These are phyloP conservation scores for Speoplatyrhinus poulsoni DNA, from an alignment of 2,113 vertebrate genomes.

Conservation along the genomic window DNA sequence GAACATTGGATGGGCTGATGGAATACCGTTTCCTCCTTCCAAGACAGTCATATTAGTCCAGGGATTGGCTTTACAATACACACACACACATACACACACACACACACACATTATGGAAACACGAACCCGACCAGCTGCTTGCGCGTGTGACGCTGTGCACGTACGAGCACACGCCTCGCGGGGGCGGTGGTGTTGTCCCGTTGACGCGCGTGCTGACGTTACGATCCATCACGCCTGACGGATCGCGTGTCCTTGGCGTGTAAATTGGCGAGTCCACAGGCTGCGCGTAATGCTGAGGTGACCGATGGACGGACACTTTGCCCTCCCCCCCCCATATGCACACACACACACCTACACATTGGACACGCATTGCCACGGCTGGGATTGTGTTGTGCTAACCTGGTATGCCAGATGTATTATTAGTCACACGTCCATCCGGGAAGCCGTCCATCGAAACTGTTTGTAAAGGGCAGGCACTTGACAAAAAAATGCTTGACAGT, in stretches of 20 bases:
- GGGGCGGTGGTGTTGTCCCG: neutral
- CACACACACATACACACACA: neutral
- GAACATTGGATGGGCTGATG: slow-evolving; percentile 36
- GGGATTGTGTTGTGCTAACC: no score
- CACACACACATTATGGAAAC: neutral
- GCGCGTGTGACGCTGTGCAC: neutral
- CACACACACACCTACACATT: no score
- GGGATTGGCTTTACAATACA: neutral
- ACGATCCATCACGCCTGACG: slow-evolving; percentile 27
- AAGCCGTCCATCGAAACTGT: no score
- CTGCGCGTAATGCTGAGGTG: neutral
- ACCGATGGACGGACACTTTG: slow-evolving; percentile 32
- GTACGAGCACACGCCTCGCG: neutral
- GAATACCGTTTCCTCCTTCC: slow-evolving; percentile 40
- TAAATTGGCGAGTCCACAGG: slow-evolving; percentile 10
- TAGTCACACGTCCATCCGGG: no score
- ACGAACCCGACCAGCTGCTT: neutral
- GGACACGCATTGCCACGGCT: no score
- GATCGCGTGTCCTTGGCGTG: slow-evolving; percentile 23
- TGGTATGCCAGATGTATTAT: no score
- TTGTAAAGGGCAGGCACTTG: no score
- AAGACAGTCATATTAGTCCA: slow-evolving; percentile 22
- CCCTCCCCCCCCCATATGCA: no score
- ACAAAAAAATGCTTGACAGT: no score
- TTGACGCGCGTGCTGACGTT: neutral